These are phyloP conservation scores for Ladona fulva DNA, from an alignment of 1,140 invertebrate genomes.

Conservation along the genomic window DNA sequence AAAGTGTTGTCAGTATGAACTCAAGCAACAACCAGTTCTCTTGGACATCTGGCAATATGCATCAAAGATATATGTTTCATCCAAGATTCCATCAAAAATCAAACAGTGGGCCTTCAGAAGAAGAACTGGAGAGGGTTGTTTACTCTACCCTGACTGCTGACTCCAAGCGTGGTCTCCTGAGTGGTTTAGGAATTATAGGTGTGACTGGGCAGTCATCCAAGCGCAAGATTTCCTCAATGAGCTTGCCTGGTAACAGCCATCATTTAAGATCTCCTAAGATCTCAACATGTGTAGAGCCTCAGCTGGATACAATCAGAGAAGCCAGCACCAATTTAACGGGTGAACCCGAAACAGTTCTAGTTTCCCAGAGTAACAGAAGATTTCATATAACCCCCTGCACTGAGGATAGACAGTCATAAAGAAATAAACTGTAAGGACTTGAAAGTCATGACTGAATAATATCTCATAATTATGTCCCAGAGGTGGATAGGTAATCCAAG, in stretches of 20 bases:
- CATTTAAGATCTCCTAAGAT: neutral
- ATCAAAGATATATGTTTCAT: too few relatives aligned
- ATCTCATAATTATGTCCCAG: too few relatives aligned
- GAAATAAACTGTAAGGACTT: too few relatives aligned
- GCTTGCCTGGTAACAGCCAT: neutral
- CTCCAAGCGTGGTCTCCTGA: neutral
- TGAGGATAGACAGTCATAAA: neutral
- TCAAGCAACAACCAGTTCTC: neutral
- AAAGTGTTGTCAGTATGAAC: neutral
- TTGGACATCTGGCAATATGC: neutral
- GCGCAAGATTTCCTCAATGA: neutral
- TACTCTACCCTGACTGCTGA: neutral
- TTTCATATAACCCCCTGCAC: neutral
- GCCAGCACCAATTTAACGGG: too few relatives aligned
- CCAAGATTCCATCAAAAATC: too few relatives aligned
- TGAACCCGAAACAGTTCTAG: neutral
- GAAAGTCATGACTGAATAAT: too few relatives aligned
- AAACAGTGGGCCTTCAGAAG: neutral
- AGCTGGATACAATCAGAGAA: neutral
- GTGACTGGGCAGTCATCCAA: neutral
- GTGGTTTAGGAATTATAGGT: neutral
- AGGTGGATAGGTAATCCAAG: too few relatives aligned
- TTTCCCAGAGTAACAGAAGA: neutral
- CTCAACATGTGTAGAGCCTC: neutral
- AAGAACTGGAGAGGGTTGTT: neutral